These are phyloP conservation scores for Amphiura filiformis DNA, from an alignment of 35 echinoderm and acorn worm genomes.

Conservation along the genomic window DNA sequence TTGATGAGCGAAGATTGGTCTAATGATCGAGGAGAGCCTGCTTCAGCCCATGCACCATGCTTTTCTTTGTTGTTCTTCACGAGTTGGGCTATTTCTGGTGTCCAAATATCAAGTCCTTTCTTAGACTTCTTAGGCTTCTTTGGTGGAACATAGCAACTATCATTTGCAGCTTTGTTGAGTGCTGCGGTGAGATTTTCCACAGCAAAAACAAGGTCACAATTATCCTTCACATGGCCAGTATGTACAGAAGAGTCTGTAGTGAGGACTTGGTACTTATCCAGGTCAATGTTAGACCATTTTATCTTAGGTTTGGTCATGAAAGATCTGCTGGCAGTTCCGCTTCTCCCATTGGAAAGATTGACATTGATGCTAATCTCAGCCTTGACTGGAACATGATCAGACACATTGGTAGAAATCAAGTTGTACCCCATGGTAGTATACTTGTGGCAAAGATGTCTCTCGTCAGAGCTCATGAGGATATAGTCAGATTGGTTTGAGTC, in stretches of 20 bases:
- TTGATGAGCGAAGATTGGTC: background rate
- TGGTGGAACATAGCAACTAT: background rate
- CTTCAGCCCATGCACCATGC: background rate
- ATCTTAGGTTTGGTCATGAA: too few relatives aligned
- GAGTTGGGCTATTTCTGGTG: background rate
- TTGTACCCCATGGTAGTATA: background rate
- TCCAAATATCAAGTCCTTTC: background rate
- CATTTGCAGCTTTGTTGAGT: background rate
- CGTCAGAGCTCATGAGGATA: background rate
- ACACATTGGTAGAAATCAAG: background rate
- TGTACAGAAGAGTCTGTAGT: too few relatives aligned
- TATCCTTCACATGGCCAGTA: too few relatives aligned
- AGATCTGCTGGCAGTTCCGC: too few relatives aligned
- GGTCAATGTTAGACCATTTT: background rate
- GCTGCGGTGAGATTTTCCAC: background rate
- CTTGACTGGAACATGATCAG: background rate
- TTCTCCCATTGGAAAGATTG: too few relatives aligned
- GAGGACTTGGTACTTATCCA: background rate
- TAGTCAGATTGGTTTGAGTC: background rate
- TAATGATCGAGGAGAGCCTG: background rate
- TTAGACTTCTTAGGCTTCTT: background rate
- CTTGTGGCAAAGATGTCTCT: background rate
- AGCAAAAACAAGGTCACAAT: background rate
- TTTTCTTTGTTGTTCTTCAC: background rate
- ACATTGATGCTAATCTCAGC: too few relatives aligned